phyloP scores from a whole-genome alignment of 1,140 invertebrate species.

The Papilio xuthus region DNA sequence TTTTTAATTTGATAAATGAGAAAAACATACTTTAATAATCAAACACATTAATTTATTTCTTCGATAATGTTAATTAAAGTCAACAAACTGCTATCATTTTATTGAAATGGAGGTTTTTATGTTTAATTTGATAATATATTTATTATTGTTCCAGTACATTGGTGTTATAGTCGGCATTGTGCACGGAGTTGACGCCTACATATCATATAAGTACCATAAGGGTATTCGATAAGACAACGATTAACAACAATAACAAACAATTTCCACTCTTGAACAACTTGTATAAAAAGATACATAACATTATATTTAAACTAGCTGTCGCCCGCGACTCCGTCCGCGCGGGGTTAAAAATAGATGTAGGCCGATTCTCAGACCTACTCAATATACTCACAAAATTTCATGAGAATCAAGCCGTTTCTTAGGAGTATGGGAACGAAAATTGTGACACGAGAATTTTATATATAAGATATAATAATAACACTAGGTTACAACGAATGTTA shows the following conservation, averaged over 20 bases:
- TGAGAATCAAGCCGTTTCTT: too few species aligned
- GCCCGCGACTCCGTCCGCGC: too few species aligned
- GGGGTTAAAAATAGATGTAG: too few species aligned
- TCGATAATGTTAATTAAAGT: constrained; percentile 25
- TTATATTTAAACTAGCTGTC: too few species aligned
- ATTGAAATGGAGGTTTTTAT: neutral
- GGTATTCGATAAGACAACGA: constrained; percentile 74
- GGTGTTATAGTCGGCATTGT: constrained; percentile 86
- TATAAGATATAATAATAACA: too few species aligned
- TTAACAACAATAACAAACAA: neutral
- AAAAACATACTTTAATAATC: neutral
- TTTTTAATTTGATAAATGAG: neutral
- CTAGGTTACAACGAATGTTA: too few species aligned
- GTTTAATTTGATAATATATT: constrained; percentile 33
- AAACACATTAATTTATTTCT: neutral
- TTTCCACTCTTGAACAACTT: neutral
- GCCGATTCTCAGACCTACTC: too few species aligned
- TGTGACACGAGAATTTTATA: too few species aligned
- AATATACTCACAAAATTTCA: too few species aligned
- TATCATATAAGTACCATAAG: constrained; percentile 86
- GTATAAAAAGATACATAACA: neutral
- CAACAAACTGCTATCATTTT: constrained; percentile 11
- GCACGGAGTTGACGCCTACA: constrained; percentile 88
- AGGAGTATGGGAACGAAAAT: too few species aligned
- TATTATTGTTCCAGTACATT: constrained; percentile 85